phyloP scores from a whole-genome alignment of 2,797 vertebrate species.

The Sebastolobus altivelis region DNA sequence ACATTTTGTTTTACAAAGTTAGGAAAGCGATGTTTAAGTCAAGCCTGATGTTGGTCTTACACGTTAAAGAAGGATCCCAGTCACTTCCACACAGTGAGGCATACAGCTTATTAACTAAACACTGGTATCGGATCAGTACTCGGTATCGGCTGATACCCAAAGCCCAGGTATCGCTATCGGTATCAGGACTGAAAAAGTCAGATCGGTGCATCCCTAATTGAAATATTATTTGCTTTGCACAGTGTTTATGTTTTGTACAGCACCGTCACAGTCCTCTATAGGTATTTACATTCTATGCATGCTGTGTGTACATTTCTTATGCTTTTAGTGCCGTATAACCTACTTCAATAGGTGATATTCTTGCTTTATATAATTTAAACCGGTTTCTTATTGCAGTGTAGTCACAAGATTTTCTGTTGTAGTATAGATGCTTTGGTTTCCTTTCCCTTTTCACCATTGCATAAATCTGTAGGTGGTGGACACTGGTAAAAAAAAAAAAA shows the following conservation, averaged over 20 bases:
- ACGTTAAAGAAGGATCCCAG: too few relatives aligned
- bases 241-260: not conserved
- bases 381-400: not conserved
- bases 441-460: slow-evolving; percentile 42
- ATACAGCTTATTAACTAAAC: too few relatives aligned
- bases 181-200: too few relatives aligned
- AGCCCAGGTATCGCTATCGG: too few relatives aligned
- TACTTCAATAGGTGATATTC: not conserved
- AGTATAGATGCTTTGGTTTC: slow-evolving; percentile 24
- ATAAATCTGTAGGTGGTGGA: slow-evolving; percentile 56
- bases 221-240: not conserved
- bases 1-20: too few relatives aligned
- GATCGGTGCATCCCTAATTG: too few relatives aligned
- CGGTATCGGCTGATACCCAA: too few relatives aligned
- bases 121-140: too few relatives aligned
- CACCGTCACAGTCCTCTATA: not conserved
- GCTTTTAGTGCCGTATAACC: not conserved
- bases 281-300: not conserved
- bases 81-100: too few relatives aligned
- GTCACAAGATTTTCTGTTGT: not conserved
- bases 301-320: not conserved
- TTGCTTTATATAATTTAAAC: not conserved
- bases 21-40: too few relatives aligned
- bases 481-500: slow-evolving; percentile 16
- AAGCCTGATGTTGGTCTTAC: too few relatives aligned